These are phyloP conservation scores for Drosophila persimilis DNA, from an alignment of 1,140 invertebrate species.

Conservation along the genomic window DNA sequence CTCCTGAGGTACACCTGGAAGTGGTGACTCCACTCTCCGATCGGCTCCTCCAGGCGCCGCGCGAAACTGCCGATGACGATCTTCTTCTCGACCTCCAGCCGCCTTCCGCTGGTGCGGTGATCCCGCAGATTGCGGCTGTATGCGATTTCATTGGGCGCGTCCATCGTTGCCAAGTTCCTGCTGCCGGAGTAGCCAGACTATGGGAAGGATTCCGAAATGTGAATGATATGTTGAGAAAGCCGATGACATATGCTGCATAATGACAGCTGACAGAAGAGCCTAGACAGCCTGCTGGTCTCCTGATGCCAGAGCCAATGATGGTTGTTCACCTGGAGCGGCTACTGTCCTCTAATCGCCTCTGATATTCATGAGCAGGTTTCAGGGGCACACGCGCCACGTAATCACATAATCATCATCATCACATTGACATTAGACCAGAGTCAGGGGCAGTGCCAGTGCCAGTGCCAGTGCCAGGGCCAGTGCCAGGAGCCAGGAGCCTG, in stretches of 20 bases:
- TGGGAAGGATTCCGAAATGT: too few relatives aligned
- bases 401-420: slow-evolving; percentile 24
- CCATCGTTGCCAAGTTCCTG: too few relatives aligned
- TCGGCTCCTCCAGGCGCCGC: slow-evolving; percentile 20
- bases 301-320: too few relatives aligned
- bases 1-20: not conserved
- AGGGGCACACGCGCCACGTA: not conserved
- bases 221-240: too few relatives aligned
- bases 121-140: slow-evolving; percentile 7
- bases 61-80: slow-evolving; percentile 6
- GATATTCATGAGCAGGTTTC: slow-evolving; percentile 36
- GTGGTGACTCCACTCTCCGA: not conserved
- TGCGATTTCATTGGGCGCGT: not conserved
- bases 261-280: too few relatives aligned
- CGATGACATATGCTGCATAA: too few relatives aligned
- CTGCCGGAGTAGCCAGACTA: too few relatives aligned
- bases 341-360: not conserved
- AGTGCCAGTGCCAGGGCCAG: slow-evolving; percentile 1
- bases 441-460: slow-evolving; percentile 2
- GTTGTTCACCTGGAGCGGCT: too few relatives aligned
- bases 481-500: slow-evolving; percentile 10
- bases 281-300: too few relatives aligned
- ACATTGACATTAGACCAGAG: slow-evolving; percentile 26
- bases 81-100: not conserved
- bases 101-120: too few relatives aligned